Evolutionary conservation across 2,797 vertebrate genomes (phyloP).

Genomic region (Trachurus trachurus): DNA sequence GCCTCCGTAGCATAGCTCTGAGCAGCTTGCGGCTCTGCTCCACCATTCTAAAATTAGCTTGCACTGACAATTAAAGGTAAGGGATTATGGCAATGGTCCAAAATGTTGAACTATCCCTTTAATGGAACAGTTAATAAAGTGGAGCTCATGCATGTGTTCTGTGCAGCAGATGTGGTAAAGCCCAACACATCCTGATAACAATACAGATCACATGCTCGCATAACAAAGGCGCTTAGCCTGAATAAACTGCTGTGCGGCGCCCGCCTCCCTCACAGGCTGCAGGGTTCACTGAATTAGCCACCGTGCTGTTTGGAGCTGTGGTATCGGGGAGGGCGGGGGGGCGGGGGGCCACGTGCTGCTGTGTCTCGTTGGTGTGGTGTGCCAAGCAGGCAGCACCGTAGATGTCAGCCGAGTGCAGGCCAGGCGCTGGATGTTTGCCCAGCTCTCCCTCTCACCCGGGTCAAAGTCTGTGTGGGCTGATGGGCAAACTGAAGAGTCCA

Average conservation of each 20-base stretch:
- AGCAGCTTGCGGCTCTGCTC: too few relatives aligned
- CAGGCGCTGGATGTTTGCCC: slow-evolving; percentile 60
- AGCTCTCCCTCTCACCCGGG: slow-evolving; percentile 53
- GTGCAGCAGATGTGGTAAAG: slow-evolving; percentile 1
- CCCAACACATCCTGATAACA: not conserved
- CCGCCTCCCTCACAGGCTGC: slow-evolving; percentile 7
- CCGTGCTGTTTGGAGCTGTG: slow-evolving; percentile 8
- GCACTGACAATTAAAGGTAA: too few relatives aligned
- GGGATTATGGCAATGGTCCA: too few relatives aligned
- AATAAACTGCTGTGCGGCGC: not conserved
- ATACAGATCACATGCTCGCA: slow-evolving; percentile 8
- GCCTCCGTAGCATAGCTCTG: too few relatives aligned
- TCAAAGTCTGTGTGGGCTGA: slow-evolving; percentile 75
- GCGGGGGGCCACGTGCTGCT: slow-evolving; percentile 60
- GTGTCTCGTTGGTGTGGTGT: slow-evolving; percentile 45
- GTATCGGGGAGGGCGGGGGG: slow-evolving; percentile 13
- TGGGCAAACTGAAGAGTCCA: slow-evolving; percentile 45
- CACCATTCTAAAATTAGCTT: too few relatives aligned
- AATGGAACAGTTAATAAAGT: not conserved
- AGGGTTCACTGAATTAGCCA: slow-evolving; percentile 14
- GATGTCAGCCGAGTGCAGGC: slow-evolving; percentile 46
- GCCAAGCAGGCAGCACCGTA: slow-evolving; percentile 52
- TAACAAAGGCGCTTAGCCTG: slow-evolving; percentile 5
- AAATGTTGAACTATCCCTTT: not conserved
- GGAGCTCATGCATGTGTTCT: not conserved